Evolutionary conservation across 2,113 vertebrate species (phyloP).

Genomic region (Muscicapa adusta): DNA sequence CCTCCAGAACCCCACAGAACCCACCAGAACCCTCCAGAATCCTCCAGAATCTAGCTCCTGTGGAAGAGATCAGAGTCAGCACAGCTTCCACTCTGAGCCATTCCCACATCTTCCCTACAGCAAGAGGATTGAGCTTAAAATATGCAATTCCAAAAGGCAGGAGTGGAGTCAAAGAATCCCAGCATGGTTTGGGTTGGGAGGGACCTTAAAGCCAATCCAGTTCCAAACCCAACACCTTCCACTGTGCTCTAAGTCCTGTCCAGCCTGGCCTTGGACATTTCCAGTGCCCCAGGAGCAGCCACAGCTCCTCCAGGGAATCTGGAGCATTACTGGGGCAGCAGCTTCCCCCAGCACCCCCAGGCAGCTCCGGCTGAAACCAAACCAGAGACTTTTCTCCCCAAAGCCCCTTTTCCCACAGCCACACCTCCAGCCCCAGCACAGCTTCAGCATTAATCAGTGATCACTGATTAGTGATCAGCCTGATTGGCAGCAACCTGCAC

Average conservation of each 20-base stretch:
- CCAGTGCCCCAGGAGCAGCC: background rate
- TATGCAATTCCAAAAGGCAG: fast-evolving
- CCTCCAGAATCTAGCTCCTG: background rate
- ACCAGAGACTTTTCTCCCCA: background rate
- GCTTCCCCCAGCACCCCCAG: background rate
- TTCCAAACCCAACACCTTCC: background rate
- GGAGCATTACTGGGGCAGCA: fast-evolving
- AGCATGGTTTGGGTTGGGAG: background rate
- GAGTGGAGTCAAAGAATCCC: background rate
- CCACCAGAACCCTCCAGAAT: background rate
- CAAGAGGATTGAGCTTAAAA: background rate
- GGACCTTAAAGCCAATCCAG: background rate
- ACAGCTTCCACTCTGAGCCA: background rate
- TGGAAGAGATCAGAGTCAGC: background rate
- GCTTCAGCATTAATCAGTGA: background rate
- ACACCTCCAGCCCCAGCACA: background rate
- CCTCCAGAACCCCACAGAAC: background rate
- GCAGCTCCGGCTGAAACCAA: background rate
- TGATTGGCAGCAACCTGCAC: background rate
- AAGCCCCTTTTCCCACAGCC: fast-evolving
- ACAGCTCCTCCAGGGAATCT: background rate
- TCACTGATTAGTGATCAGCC: background rate
- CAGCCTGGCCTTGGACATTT: background rate
- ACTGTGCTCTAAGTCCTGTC: fast-evolving
- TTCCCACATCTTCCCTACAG: background rate